Conservation (phyloP, 2,797 vertebrate genomes). For the Enteromius argenteus region DNA sequence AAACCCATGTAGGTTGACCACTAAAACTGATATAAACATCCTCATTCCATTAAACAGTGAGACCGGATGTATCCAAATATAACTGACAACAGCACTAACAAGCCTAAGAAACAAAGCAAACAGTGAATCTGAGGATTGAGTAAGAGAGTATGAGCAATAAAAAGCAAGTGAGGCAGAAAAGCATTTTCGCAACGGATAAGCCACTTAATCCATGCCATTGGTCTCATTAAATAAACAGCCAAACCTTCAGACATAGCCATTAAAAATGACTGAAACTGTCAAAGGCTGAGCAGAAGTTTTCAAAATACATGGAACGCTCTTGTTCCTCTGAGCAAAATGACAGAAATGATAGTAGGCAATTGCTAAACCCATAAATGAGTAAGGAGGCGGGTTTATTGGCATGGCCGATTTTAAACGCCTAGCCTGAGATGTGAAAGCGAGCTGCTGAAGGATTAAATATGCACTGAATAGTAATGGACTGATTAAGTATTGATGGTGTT, state of each 20-base stretch:
- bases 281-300: slow-evolving; percentile 35
- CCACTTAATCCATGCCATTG: slow-evolving; percentile 29
- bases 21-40: background rate
- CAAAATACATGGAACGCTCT: slow-evolving; percentile 18
- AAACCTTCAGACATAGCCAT: slow-evolving; percentile 3
- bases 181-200: slow-evolving; percentile 8
- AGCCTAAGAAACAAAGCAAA: slow-evolving; percentile 3
- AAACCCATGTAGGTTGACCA: background rate
- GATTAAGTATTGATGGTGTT: slow-evolving; percentile 63
- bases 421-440: slow-evolving; percentile 40
- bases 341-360: slow-evolving; percentile 32
- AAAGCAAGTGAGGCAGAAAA: slow-evolving; percentile 2
- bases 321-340: slow-evolving; percentile 27
- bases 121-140: background rate
- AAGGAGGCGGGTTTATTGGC: slow-evolving; percentile 47
- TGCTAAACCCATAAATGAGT: slow-evolving; percentile 49
- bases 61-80: background rate
- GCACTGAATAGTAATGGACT: slow-evolving; percentile 60
- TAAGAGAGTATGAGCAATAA: background rate
- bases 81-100: background rate
- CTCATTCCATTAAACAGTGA: slow-evolving; percentile 6
- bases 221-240: slow-evolving; percentile 32
- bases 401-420: slow-evolving; percentile 46
- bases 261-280: slow-evolving; percentile 43
- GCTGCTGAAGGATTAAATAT: slow-evolving; percentile 50